Conservation (phyloP, 2,888 invertebrate species). For the Agriopis aurantiaria region DNA sequence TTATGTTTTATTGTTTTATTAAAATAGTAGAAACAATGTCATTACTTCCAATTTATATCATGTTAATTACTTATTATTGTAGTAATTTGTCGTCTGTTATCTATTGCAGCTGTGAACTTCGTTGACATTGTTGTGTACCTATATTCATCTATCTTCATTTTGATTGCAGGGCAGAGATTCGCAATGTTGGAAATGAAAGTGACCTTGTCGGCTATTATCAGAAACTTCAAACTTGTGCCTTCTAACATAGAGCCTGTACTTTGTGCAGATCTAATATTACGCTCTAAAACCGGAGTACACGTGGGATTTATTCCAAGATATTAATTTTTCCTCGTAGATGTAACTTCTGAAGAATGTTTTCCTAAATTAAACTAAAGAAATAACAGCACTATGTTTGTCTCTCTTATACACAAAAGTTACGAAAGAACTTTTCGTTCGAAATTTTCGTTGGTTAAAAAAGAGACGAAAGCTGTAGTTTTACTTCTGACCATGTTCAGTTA, state of each 20-base stretch:
- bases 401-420: too few species aligned
- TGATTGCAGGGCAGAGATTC: slow-evolving; percentile 63
- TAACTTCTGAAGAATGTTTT: too few species aligned
- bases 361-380: too few species aligned
- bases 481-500: too few species aligned
- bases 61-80: background rate
- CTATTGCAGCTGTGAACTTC: background rate
- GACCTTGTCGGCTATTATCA: slow-evolving; percentile 75
- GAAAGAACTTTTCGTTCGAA: too few species aligned
- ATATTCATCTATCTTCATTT: slow-evolving; percentile 52
- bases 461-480: too few species aligned
- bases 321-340: background rate
- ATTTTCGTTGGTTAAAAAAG: too few species aligned
- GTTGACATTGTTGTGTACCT: background rate
- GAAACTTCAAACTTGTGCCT: slow-evolving; percentile 67
- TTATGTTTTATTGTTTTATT: too few species aligned
- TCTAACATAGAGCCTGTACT: slow-evolving; percentile 69
- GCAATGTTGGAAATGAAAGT: slow-evolving; percentile 81
- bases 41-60: too few species aligned
- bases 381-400: too few species aligned
- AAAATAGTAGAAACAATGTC: too few species aligned
- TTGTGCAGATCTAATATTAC: slow-evolving; percentile 73
- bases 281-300: slow-evolving; percentile 63
- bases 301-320: slow-evolving; percentile 66
- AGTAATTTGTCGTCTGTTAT: background rate